These are phyloP conservation scores for Muscina levida DNA, from an alignment of 2,888 invertebrate genomes.

Conservation along the genomic window DNA sequence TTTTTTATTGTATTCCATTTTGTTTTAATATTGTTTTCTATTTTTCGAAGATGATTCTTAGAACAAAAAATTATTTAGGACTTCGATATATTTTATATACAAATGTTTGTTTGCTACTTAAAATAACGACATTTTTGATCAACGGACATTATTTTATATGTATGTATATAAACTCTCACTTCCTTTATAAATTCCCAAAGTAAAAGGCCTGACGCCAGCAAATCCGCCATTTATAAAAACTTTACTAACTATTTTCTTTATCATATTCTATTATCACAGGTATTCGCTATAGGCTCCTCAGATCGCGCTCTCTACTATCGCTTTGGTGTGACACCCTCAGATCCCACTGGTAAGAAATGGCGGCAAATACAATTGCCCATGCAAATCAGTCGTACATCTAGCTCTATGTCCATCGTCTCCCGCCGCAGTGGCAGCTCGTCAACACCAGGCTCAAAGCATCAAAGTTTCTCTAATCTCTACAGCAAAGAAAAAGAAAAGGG, in stretches of 20 bases:
- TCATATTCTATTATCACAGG: slow-evolving; percentile 62
- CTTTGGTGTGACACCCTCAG: slow-evolving; percentile 86
- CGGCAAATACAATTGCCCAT: slow-evolving; percentile 88
- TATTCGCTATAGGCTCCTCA: slow-evolving; percentile 90
- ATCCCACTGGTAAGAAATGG: slow-evolving; percentile 94
- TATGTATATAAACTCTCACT: too few species aligned
- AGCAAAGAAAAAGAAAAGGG: slow-evolving; percentile 78
- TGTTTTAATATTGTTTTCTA: slow-evolving; percentile 13
- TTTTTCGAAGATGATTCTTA: too few species aligned
- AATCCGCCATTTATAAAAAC: too few species aligned
- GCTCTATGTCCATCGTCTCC: slow-evolving; percentile 87
- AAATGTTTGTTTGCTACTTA: too few species aligned
- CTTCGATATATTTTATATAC: too few species aligned
- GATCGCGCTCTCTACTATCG: slow-evolving; percentile 91
- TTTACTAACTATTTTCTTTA: too few species aligned
- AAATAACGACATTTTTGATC: too few species aligned
- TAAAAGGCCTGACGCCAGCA: too few species aligned
- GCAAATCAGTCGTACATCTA: slow-evolving; percentile 91
- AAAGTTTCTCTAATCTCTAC: slow-evolving; percentile 84
- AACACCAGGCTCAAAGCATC: slow-evolving; percentile 84
- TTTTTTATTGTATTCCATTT: too few species aligned
- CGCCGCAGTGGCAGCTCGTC: slow-evolving; percentile 78
- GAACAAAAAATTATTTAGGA: too few species aligned
- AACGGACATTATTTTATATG: too few species aligned
- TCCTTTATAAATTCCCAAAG: too few species aligned